Conservation (phyloP, 1,140 invertebrate species). For the Zaprionus tsacasi region DNA sequence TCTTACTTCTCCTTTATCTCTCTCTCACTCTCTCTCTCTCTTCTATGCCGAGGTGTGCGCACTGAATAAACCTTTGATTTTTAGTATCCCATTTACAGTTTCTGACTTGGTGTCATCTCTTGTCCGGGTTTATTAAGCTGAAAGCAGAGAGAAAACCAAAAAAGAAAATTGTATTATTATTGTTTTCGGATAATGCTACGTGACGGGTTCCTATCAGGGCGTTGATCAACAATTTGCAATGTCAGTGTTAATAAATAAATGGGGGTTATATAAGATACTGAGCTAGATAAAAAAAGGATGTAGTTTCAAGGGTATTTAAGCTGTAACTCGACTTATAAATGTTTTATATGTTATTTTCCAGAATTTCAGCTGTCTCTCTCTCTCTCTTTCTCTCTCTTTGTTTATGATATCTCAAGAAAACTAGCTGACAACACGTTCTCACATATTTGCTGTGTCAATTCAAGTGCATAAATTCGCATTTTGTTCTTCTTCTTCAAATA, state of each 20-base stretch:
- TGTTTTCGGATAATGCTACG: background rate
- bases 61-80: slow-evolving; percentile 46
- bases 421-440: slow-evolving; percentile 4
- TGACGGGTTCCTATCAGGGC: background rate
- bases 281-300: background rate
- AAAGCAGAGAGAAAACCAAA: slow-evolving; percentile 25
- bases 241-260: background rate
- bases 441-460: slow-evolving; percentile 9
- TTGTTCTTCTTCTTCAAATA: background rate
- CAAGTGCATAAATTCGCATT: slow-evolving; percentile 10
- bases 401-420: background rate
- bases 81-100: slow-evolving; percentile 58
- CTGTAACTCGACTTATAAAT: background rate
- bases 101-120: slow-evolving; percentile 45
- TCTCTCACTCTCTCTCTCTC: background rate
- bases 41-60: background rate
- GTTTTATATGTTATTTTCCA: too few species aligned
- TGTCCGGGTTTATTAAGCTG: slow-evolving; percentile 41
- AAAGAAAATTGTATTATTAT: slow-evolving; percentile 20
- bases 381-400: background rate
- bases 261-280: background rate
- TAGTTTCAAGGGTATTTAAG: background rate
- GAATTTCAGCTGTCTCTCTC: background rate
- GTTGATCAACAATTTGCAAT: slow-evolving; percentile 4
- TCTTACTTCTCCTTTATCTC: background rate